A percentile compares a stretch with the other conserved stretches of the same genome.
phyloP scores from a whole-genome alignment of 2,113 vertebrate genomes.

The Dicentrarchus labrax region DNA sequence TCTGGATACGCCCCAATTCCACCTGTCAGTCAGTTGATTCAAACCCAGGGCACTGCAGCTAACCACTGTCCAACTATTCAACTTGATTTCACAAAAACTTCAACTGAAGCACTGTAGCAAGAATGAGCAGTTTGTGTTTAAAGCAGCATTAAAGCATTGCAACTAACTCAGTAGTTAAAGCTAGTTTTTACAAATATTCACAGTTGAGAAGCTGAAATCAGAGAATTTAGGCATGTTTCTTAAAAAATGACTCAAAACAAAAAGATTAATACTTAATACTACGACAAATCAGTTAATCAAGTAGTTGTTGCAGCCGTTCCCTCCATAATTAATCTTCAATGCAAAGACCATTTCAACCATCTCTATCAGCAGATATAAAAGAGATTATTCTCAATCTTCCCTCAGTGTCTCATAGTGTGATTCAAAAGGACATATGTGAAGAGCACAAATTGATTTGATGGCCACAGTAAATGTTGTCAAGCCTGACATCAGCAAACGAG shows the following conservation, averaged over 20 bases:
- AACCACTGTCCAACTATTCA: not conserved
- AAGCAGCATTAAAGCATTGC: not conserved
- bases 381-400: not conserved
- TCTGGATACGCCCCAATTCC: not conserved
- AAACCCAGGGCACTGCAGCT: not conserved
- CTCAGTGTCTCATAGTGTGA: not conserved
- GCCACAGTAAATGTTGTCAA: not conserved
- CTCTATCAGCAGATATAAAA: not conserved
- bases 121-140: not conserved
- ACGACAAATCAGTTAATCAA: too few species aligned
- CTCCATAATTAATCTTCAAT: too few species aligned
- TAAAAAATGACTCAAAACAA: too few species aligned
- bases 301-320: too few species aligned
- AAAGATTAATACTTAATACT: too few species aligned
- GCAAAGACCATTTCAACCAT: not conserved
- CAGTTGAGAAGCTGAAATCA: too few species aligned
- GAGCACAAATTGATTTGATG: constrained; percentile 2
- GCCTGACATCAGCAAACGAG: not conserved
- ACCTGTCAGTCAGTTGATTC: not conserved
- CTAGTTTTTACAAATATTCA: too few species aligned
- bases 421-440: not conserved
- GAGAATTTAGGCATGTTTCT: too few species aligned
- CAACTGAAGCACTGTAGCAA: not conserved
- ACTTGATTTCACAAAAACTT: not conserved
- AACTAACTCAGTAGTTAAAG: not conserved